Evolutionary conservation across 2,797 vertebrate species (phyloP), one percentile per base, ranked within the genome.

Genomic region (Harpagifer antarcticus): DNA sequence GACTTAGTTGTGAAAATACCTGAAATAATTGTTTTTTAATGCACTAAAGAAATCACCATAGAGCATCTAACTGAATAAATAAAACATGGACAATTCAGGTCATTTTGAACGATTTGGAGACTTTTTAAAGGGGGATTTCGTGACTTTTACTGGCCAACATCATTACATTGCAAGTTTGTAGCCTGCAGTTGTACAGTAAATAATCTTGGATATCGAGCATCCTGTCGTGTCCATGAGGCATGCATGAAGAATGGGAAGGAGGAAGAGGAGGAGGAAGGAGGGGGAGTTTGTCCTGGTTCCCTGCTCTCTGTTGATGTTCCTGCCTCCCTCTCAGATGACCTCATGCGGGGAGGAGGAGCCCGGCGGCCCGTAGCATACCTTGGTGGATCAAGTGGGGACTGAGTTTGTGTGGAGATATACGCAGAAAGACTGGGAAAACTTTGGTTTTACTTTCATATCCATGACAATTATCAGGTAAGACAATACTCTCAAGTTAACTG

Each of bases 391-490:
- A 89, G 82, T 87, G 69, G 59, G 84, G 73, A 64, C 20, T 55
- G 86, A 81, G 85, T 83, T 71, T 74, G 83, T 83, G 88, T 82
- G 91, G 92, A 92, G 90, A 86, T 93, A 86, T 93, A 91, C 86
- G 78, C 87, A 20, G 50, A 64, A 73, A 63, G 78, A 79, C 54
- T 33, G 77, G 86, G 78, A 54, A 86, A 94, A 90, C 90, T 79
- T 58, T 54, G 82, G 82, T 75, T 43, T 48, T 55, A 53, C 81
- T 70, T 87, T 78, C 66, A 80, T 75, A 83, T 90, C 89, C 86
- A 94, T 94, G 92, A 92, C 85, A 91, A 88, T 89, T 78, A 81
- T 6, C 90, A 93, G 95, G 95, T 95, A 92, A 89, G 10, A 2
- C 2, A 59, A 20, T 17, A 16, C 31, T 11, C 9, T 1, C 2